These are phyloP conservation scores for Colinus virginianus DNA, from an alignment of 2,113 vertebrate species.

Conservation along the genomic window DNA sequence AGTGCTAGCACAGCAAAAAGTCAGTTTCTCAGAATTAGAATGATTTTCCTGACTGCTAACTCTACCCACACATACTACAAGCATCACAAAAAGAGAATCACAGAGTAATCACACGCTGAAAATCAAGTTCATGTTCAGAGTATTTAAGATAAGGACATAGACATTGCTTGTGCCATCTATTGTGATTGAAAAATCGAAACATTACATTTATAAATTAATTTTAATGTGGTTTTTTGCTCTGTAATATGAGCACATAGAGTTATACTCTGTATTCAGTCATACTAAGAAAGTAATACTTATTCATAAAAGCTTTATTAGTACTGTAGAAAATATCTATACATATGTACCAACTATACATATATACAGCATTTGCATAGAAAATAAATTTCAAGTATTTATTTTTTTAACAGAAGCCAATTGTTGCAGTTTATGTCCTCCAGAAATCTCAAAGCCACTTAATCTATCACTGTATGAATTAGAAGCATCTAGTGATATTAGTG, in stretches of 20 bases:
- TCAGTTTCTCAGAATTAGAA: not conserved
- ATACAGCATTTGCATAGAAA: not conserved
- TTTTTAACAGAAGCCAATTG: not conserved
- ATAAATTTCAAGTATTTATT: not conserved
- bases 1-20: not conserved
- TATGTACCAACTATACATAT: not conserved
- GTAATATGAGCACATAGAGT: not conserved
- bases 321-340: not conserved
- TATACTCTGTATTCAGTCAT: not conserved
- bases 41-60: not conserved
- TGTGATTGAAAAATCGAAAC: not conserved
- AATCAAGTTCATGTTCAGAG: not conserved
- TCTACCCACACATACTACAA: not conserved
- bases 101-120: rapidly evolving
- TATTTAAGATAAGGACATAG: not conserved
- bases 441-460: not conserved
- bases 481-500: not conserved
- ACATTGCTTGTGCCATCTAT: not conserved
- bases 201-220: not conserved
- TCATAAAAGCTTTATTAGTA: not conserved
- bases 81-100: not conserved
- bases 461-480: slow-evolving; percentile 11
- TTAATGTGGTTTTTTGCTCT: not conserved
- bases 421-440: not conserved
- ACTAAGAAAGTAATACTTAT: not conserved